phyloP scores from a whole-genome alignment of 2,113 vertebrate genomes.

The Rhagologus leucostigma region DNA sequence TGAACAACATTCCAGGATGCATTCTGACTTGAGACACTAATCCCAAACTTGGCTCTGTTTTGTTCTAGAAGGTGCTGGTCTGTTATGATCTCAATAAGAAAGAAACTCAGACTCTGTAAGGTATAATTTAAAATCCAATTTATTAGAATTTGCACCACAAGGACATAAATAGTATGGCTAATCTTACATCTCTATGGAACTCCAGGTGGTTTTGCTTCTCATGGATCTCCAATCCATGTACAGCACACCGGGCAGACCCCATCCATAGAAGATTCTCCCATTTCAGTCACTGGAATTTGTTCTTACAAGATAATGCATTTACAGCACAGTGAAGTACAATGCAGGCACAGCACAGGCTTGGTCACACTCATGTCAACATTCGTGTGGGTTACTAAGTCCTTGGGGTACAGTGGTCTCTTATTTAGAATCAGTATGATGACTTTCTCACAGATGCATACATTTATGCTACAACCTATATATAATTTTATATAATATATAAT shows the following conservation, averaged over 20 bases:
- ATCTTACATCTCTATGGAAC: background rate
- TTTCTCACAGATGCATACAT: background rate
- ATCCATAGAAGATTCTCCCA: background rate
- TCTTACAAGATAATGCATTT: background rate
- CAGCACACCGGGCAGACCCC: background rate
- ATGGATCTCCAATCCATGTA: background rate
- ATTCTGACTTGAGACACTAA: background rate
- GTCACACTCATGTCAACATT: accelerated
- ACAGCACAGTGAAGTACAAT: background rate
- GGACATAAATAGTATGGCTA: background rate
- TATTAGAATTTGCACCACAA: background rate
- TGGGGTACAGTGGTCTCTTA: background rate
- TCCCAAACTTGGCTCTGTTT: background rate
- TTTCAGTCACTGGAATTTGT: background rate
- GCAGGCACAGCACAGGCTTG: background rate
- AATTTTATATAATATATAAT: background rate
- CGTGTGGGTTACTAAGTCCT: background rate
- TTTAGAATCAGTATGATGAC: background rate
- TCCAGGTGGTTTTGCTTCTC: background rate
- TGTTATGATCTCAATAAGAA: background rate
- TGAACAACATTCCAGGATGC: background rate
- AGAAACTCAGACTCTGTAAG: background rate
- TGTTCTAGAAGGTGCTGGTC: background rate
- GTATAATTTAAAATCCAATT: background rate
- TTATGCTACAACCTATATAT: background rate